phyloP scores from a whole-genome alignment of 2,888 invertebrate species.

The Abscondita cerata region DNA sequence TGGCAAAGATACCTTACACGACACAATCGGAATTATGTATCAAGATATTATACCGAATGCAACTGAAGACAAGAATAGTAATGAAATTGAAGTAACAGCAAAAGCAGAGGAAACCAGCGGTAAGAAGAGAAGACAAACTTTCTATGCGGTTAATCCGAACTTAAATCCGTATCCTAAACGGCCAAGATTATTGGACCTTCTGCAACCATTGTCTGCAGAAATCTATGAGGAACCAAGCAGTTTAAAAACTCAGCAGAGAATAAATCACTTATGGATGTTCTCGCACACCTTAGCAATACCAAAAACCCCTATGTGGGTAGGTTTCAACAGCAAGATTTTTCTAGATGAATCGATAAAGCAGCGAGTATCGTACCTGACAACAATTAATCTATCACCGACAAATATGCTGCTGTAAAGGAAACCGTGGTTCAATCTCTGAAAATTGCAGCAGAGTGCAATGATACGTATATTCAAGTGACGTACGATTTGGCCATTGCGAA shows the following conservation, averaged over 20 bases:
- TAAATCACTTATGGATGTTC: too few species aligned
- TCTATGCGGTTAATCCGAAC: not conserved
- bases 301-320: not conserved
- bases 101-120: not conserved
- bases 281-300: not conserved
- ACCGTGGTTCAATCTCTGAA: not conserved
- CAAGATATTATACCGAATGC: conserved; percentile 11
- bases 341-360: not conserved
- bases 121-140: not conserved
- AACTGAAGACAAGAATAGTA: conserved; percentile 12
- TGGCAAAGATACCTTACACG: too few species aligned
- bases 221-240: too few species aligned
- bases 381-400: not conserved
- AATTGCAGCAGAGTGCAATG: too few species aligned
- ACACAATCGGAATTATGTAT: too few species aligned
- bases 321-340: not conserved
- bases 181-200: not conserved
- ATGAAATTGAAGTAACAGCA: too few species aligned
- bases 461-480: too few species aligned
- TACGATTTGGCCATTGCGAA: too few species aligned
- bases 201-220: too few species aligned
- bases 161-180: not conserved
- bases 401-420: not conserved
- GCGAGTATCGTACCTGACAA: not conserved
- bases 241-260: too few species aligned